Evolutionary conservation across 1,140 invertebrate species (phyloP), one percentile per base, ranked within the genome.

Genomic region (Lepidurus couesii): DNA sequence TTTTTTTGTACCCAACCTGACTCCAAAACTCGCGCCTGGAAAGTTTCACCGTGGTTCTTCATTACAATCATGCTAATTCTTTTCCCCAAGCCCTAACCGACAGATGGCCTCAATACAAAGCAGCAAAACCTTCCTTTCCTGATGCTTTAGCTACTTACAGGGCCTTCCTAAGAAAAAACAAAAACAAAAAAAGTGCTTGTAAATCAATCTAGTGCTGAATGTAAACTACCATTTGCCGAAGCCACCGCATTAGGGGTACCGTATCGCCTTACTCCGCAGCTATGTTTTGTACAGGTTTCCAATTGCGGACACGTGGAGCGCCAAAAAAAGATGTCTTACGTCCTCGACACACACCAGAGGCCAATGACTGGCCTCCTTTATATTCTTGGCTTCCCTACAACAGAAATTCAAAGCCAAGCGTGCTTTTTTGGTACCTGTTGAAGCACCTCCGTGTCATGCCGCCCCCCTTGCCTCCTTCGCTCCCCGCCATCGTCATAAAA

Each of bases 301-400:
- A 65, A 21, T 65, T 21, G 53, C 53, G 7, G 53, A 65, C 53
- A 65, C 53, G 53, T 65, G 53, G 16, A 65, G 47, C 13, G 47
- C 47, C 53, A 21, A 21, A 65, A 65, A 65, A 65, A 65, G 53
- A 65, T 65, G n/a, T 21, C 13, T 65, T 65, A 65, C 13, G 13
- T 65, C 13, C 53, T 21, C 21, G 16, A 65, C 9, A 65, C 6
- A 65, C 34, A 21, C 53, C 21, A 65, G 53, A 65, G 53, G 53
- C 53, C 53, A 65, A 65, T 16, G 53, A 65, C 53, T 65, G 53
- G 53, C 53, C 53, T 65, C 53, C 16, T 65, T 65, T 65, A 65
- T 65, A 7, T 65, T 65, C 21, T 65, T 16, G 53, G 53, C 53
- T 65, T 65, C 53, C 53, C 53, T 65, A 65, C 53, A 65, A 65